These are phyloP conservation scores for Mamestra configurata DNA, from an alignment of 1,140 invertebrate species.

Conservation along the genomic window DNA sequence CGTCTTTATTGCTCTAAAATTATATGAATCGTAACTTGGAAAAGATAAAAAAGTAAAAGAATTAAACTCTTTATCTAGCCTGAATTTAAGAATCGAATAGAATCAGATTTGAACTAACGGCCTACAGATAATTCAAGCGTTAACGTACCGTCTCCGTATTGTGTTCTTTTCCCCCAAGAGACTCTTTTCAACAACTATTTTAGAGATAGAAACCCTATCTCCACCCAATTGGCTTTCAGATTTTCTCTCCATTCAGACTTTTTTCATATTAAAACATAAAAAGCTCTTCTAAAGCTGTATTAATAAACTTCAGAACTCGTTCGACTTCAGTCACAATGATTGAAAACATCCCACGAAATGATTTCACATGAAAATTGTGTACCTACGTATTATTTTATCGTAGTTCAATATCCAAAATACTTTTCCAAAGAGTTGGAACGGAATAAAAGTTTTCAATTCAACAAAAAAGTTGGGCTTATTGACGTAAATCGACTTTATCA, in stretches of 20 bases:
- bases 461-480: constrained; percentile 46
- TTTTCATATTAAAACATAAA: constrained; percentile 20
- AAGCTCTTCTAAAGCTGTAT: neutral
- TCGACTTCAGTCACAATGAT: constrained; percentile 18
- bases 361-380: constrained; percentile 35
- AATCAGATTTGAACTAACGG: constrained; percentile 33
- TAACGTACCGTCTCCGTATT: constrained; percentile 12
- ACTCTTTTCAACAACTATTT: constrained; percentile 18
- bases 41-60: neutral
- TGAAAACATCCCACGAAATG: constrained; percentile 20
- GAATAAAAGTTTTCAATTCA: constrained; percentile 51
- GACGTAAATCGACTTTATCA: constrained; percentile 52
- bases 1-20: too few species aligned
- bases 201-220: constrained; percentile 34
- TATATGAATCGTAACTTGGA: too few species aligned
- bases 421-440: constrained; percentile 39
- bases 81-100: constrained; percentile 9
- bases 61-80: neutral
- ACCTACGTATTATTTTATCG: constrained; percentile 42
- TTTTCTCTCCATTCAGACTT: constrained; percentile 10
- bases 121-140: constrained; percentile 12
- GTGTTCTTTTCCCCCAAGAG: constrained; percentile 4
- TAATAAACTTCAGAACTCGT: constrained; percentile 24
- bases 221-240: constrained; percentile 2
- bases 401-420: constrained; percentile 39